Evolutionary conservation across 2,113 vertebrate species (phyloP).

Genomic region (Oryzias melastigma): DNA sequence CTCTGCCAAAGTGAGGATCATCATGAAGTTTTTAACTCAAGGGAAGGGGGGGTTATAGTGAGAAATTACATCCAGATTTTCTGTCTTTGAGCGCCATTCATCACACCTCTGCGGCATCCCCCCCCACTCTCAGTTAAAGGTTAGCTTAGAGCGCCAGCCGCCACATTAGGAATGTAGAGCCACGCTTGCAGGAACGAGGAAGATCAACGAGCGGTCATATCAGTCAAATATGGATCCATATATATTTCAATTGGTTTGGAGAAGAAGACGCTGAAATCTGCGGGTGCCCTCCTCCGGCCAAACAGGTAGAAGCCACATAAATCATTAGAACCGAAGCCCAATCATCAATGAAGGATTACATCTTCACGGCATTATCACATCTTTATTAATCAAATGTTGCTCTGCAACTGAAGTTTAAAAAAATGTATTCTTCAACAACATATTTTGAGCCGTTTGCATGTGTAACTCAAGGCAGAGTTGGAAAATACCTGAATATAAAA

Average conservation of each 20-base stretch:
- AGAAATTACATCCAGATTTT: constrained; percentile 31
- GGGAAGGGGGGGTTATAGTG: constrained; percentile 1
- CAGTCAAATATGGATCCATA: constrained; percentile 3
- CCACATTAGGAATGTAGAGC: constrained; percentile 37
- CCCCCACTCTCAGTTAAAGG: constrained; percentile 56
- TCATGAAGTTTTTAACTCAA: constrained; percentile 27
- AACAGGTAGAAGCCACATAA: constrained; percentile 47
- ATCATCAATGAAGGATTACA: constrained; percentile 69
- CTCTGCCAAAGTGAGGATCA: constrained; percentile 8
- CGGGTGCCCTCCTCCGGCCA: constrained; percentile 13
- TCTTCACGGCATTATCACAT: constrained; percentile 59
- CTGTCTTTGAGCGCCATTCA: constrained; percentile 30
- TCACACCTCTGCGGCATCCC: constrained; percentile 46
- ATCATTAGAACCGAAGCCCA: constrained; percentile 55
- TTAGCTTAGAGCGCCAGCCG: constrained; percentile 46
- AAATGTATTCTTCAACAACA: constrained; percentile 48
- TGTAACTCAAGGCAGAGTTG: constrained; percentile 12
- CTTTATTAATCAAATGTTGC: constrained; percentile 57
- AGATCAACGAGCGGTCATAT: constrained; percentile 9
- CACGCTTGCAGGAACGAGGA: constrained; percentile 29
- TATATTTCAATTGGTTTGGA: constrained; percentile 4
- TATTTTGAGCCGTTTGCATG: constrained; percentile 13
- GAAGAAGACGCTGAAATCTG: constrained; percentile 14
- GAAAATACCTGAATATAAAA: constrained; percentile 19
- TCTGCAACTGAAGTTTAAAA: constrained; percentile 35